A percentile compares a stretch with the other conserved stretches of the same genome.
These are phyloP conservation scores for Hyperoplus lanceolatus DNA, from an alignment of 2,797 vertebrate species.

Conservation along the genomic window DNA sequence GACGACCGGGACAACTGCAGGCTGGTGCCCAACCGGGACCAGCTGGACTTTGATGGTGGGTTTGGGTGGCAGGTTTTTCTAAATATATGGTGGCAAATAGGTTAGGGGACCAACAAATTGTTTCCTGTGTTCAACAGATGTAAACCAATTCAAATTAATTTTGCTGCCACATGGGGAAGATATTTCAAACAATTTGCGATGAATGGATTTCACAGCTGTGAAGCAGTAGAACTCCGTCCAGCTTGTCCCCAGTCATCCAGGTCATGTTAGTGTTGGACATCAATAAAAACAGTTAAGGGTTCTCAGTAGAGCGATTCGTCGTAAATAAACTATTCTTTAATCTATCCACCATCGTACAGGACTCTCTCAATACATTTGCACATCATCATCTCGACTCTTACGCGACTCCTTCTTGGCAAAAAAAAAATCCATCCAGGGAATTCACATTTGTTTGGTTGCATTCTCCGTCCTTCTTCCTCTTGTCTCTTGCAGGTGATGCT, in stretches of 20 bases:
- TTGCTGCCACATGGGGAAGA: slow-evolving; percentile 26
- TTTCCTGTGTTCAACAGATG: slow-evolving; percentile 6
- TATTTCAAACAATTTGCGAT: slow-evolving; percentile 11
- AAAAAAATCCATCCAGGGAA: slow-evolving; percentile 8
- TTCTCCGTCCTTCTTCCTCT: slow-evolving; percentile 6
- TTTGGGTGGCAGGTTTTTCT: not conserved
- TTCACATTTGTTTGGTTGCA: not conserved
- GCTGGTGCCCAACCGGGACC: slow-evolving; percentile 91
- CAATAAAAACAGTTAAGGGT: slow-evolving; percentile 41
- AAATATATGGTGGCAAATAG: not conserved
- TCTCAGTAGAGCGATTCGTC: slow-evolving; percentile 31
- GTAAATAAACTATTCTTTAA: slow-evolving; percentile 25
- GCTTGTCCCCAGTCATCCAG: slow-evolving; percentile 25
- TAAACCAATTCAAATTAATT: not conserved
- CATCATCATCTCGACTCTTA: not conserved
- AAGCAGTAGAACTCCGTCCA: slow-evolving; percentile 26
- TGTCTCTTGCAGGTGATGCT: slow-evolving; percentile 87
- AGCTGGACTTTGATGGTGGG: slow-evolving; percentile 91
- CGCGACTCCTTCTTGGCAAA: not conserved
- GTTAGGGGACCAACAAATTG: not conserved
- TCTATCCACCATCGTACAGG: slow-evolving; percentile 32
- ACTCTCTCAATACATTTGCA: slow-evolving; percentile 10
- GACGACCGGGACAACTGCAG: slow-evolving; percentile 97
- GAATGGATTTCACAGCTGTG: slow-evolving; percentile 52
- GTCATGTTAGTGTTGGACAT: slow-evolving; percentile 56